Evolutionary conservation across 2,113 vertebrate species (phyloP).

Genomic region (Chinchilla lanigera): DNA sequence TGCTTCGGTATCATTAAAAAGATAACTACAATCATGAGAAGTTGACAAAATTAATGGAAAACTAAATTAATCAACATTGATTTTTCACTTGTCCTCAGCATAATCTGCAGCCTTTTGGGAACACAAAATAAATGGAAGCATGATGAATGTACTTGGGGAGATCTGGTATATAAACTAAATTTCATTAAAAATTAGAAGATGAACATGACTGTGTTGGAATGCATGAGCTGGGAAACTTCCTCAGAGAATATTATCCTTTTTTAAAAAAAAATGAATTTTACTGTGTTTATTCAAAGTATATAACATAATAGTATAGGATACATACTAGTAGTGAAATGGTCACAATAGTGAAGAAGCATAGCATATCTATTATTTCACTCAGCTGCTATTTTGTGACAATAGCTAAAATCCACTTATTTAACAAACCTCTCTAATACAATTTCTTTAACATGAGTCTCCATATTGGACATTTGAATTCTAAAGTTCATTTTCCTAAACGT

Average conservation of each 20-base stretch:
- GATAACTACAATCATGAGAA: background rate
- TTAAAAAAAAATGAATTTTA: background rate
- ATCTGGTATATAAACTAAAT: background rate
- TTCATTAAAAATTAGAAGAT: background rate
- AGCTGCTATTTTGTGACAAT: background rate
- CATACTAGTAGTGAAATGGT: background rate
- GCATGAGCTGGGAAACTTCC: background rate
- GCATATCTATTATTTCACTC: background rate
- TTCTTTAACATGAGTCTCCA: background rate
- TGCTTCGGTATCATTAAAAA: background rate
- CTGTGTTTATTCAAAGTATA: background rate
- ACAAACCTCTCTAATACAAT: background rate
- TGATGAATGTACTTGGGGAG: background rate
- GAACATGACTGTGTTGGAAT: background rate
- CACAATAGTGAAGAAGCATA: background rate
- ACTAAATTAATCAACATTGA: constrained; percentile 8
- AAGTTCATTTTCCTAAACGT: background rate
- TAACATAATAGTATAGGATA: background rate
- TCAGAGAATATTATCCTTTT: background rate
- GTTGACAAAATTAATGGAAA: background rate
- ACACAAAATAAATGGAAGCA: background rate
- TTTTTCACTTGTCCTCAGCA: background rate
- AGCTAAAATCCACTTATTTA: background rate
- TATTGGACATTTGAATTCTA: background rate
- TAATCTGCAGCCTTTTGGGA: background rate